Conservation (phyloP, 2,888 invertebrate genomes). For the Apoda limacodes region DNA sequence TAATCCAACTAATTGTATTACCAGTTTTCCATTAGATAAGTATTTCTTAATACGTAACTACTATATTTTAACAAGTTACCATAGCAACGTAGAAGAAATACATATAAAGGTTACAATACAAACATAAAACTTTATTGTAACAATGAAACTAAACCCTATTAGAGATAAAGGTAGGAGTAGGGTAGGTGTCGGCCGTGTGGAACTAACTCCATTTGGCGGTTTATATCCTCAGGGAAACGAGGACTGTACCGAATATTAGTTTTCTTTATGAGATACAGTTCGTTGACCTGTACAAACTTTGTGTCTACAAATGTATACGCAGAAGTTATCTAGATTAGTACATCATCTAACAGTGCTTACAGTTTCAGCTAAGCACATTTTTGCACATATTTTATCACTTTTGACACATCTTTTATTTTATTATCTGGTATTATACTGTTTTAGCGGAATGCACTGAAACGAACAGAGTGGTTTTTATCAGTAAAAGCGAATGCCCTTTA, state of each 20-base stretch:
- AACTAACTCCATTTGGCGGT: slow-evolving; percentile 47
- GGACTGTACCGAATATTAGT: slow-evolving; percentile 61
- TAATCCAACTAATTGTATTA: too few relatives aligned
- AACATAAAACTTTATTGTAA: too few relatives aligned
- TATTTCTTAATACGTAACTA: neutral
- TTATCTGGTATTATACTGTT: too few relatives aligned
- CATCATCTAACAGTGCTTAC: slow-evolving; percentile 27
- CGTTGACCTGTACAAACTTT: slow-evolving; percentile 57
- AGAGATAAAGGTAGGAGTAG: slow-evolving; percentile 15
- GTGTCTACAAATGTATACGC: slow-evolving; percentile 31
- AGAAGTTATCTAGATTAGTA: slow-evolving; percentile 33
- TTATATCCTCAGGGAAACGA: slow-evolving; percentile 47
- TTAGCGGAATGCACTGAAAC: too few relatives aligned
- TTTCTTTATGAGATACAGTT: slow-evolving; percentile 52
- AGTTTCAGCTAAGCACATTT: slow-evolving; percentile 22
- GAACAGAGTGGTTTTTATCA: too few relatives aligned
- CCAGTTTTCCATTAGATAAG: too few relatives aligned
- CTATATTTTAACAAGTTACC: slow-evolving; percentile 4
- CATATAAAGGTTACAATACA: too few relatives aligned
- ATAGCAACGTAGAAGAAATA: slow-evolving; percentile 5
- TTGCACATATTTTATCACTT: slow-evolving; percentile 21
- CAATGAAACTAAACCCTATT: too few relatives aligned
- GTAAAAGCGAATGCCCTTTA: too few relatives aligned
- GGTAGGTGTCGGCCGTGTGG: slow-evolving; percentile 41
- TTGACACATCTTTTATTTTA: slow-evolving; percentile 19